Evolutionary conservation across 2,888 invertebrate species (phyloP).

Genomic region (Drosophila quinaria): DNA sequence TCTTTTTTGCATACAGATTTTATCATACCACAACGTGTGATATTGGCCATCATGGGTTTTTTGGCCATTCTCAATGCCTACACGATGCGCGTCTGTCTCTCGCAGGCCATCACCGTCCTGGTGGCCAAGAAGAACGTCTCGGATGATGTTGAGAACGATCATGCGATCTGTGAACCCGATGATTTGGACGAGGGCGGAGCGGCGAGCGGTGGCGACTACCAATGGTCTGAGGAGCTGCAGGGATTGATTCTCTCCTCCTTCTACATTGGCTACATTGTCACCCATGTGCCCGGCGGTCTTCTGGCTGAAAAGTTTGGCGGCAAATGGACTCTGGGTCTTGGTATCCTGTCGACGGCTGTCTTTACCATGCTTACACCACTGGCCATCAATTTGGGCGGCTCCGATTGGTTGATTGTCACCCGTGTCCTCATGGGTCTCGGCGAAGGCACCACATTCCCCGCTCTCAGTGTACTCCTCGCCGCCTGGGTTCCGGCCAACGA

Average conservation of each 20-base stretch:
- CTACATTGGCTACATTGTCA: constrained; percentile 94
- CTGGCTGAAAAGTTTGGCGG: constrained; percentile 94
- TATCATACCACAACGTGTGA: constrained; percentile 88
- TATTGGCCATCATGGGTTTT: constrained; percentile 90
- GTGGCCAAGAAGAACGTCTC: constrained; percentile 84
- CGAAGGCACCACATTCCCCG: constrained; percentile 94
- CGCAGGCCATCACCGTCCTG: constrained; percentile 91
- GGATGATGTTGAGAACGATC: constrained; percentile 39
- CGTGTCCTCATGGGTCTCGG: constrained; percentile 93
- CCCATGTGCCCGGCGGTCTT: constrained; percentile 93
- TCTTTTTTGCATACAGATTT: constrained; percentile 70
- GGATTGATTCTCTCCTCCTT: constrained; percentile 93
- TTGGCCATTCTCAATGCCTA: constrained; percentile 91
- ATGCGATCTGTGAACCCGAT: constrained; percentile 75
- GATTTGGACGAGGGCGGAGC: constrained; percentile 49
- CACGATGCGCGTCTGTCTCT: constrained; percentile 91
- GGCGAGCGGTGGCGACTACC: constrained; percentile 77
- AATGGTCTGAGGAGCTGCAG: constrained; percentile 90
- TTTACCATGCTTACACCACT: constrained; percentile 93
- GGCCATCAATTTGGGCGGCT: constrained; percentile 88
- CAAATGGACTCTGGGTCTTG: constrained; percentile 93
- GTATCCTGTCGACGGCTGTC: constrained; percentile 92
- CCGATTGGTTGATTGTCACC: constrained; percentile 90
- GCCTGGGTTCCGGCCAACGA: constrained; percentile 93
- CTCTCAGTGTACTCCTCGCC: constrained; percentile 92